Evolutionary conservation across 1,140 invertebrate genomes (phyloP).

Genomic region (Procambarus clarkii): DNA sequence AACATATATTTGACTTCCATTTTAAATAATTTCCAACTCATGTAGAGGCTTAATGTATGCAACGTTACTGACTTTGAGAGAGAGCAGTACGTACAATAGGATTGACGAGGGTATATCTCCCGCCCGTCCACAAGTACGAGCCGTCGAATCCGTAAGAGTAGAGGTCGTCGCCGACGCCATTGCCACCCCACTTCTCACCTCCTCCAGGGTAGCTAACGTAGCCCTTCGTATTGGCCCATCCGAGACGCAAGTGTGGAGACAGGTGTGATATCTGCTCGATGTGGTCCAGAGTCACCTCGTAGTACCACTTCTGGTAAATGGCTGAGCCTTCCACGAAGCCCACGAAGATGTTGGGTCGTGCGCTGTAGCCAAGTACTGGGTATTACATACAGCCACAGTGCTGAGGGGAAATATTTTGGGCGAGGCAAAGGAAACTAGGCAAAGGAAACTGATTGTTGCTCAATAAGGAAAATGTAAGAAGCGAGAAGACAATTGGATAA

Average conservation of each 20-base stretch:
- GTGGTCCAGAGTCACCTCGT: slow-evolving; percentile 98
- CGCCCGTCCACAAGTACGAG: slow-evolving; percentile 90
- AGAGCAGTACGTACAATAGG: slow-evolving; percentile 20
- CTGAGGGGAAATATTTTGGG: neutral
- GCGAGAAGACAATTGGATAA: neutral
- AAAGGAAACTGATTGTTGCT: neutral
- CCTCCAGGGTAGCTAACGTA: slow-evolving; percentile 96
- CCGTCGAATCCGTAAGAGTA: slow-evolving; percentile 99
- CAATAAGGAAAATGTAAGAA: neutral
- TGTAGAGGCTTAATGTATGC: too few species aligned
- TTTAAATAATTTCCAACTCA: too few species aligned
- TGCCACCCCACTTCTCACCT: slow-evolving; percentile 98
- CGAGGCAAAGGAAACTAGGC: neutral
- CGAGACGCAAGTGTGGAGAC: slow-evolving; percentile 95
- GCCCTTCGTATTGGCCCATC: slow-evolving; percentile 97
- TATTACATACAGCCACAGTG: neutral
- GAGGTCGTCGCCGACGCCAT: slow-evolving; percentile 98
- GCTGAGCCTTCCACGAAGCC: slow-evolving; percentile 97
- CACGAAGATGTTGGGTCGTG: slow-evolving; percentile 98
- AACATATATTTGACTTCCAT: too few species aligned
- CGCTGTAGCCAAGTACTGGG: slow-evolving; percentile 80
- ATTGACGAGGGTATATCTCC: slow-evolving; percentile 68
- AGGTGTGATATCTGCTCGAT: slow-evolving; percentile 95
- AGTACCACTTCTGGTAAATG: slow-evolving; percentile 99
- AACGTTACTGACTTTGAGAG: neutral